Evolutionary conservation across 1,140 invertebrate genomes (phyloP), one percentile per base, ranked within the genome.

Genomic region (Stegodyphus dumicola): DNA sequence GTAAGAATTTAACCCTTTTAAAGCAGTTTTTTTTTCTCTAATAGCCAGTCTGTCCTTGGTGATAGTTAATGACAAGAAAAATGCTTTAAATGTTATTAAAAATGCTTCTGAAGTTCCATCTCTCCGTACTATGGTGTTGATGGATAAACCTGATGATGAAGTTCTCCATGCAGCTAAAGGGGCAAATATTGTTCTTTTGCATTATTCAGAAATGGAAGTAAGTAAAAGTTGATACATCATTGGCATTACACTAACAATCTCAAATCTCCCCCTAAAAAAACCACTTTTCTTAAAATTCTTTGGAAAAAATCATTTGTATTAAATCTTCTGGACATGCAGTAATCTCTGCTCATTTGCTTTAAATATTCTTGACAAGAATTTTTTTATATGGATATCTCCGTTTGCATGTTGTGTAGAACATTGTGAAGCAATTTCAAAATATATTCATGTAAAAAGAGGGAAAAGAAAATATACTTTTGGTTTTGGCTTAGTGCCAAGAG

Each of bases 131-230:
- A 11, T 86, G 15, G 54, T 86, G 10, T 51, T 64, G 13, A 52
- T 77, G 48, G 84, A 78, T 11, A 18, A 64, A 51, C 48, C 67
- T 11, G 15, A 18, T 5, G 33, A 60, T 13, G 56, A 85, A 56
- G 13, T 77, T 6, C 7, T 51, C 11, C 7, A 56, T 6, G 6
- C 51, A 2, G 73, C 81, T 5, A 17, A 77, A 4, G 15, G 67
- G 17, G 53, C 11, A 2, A 70, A 70, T 15, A n/a, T 85, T 51
- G n/a, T 2, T 9, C 15, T 76, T 11, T 6, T 85, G 10, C n/a
- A 48, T 17, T 77, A 54, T 17, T 9, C 64, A n/a, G 65, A 56
- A 17, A 11, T 85, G 13, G 81, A 77, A 17, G 81, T 85, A 49
- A 56, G 52, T 33, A 33, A 33, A 33, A 1, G 33, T 3, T 33